phyloP scores from a whole-genome alignment of 1,140 invertebrate genomes.

The Harpegnathos saltator region DNA sequence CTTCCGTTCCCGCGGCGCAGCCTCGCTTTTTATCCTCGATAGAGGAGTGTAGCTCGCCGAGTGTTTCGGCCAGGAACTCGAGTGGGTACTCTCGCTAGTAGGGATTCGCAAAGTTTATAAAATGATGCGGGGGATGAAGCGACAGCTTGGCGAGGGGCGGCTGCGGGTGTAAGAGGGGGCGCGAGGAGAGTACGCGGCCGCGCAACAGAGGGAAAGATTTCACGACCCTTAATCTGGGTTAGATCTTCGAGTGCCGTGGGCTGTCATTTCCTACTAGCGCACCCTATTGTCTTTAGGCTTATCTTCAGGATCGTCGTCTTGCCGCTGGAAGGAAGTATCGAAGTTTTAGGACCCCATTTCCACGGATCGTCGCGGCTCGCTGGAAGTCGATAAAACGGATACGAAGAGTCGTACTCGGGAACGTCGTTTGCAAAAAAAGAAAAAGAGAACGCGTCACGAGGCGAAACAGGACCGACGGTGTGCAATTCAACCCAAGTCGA shows the following conservation, averaged over 20 bases:
- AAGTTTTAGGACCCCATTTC: slow-evolving; percentile 64
- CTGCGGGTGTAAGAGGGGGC: not conserved
- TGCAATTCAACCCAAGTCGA: no score
- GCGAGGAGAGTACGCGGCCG: slow-evolving; percentile 11
- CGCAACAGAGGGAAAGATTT: slow-evolving; percentile 66
- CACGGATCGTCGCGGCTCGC: slow-evolving; percentile 9
- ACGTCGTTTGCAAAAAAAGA: not conserved
- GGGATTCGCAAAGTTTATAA: slow-evolving; percentile 76
- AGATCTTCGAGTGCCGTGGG: slow-evolving; percentile 67
- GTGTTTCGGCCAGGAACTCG: slow-evolving; percentile 71
- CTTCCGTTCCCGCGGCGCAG: no score
- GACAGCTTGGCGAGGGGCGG: not conserved
- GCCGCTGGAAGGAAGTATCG: slow-evolving; percentile 55
- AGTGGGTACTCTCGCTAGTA: slow-evolving; percentile 67
- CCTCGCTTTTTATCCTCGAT: slow-evolving; percentile 62
- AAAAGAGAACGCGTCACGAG: not conserved
- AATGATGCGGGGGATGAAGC: slow-evolving; percentile 61
- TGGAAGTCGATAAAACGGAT: slow-evolving; percentile 50
- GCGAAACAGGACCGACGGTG: not conserved
- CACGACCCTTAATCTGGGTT: slow-evolving; percentile 74
- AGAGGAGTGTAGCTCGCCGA: slow-evolving; percentile 57
- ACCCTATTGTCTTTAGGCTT: slow-evolving; percentile 79
- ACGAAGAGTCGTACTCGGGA: slow-evolving; percentile 9
- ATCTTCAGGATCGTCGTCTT: slow-evolving; percentile 64
- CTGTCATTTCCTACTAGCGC: slow-evolving; percentile 76